Evolutionary conservation across 37 sponge, comb jelly and placozoan species (phyloP).

Genomic region (Dysidea cf. avara): DNA sequence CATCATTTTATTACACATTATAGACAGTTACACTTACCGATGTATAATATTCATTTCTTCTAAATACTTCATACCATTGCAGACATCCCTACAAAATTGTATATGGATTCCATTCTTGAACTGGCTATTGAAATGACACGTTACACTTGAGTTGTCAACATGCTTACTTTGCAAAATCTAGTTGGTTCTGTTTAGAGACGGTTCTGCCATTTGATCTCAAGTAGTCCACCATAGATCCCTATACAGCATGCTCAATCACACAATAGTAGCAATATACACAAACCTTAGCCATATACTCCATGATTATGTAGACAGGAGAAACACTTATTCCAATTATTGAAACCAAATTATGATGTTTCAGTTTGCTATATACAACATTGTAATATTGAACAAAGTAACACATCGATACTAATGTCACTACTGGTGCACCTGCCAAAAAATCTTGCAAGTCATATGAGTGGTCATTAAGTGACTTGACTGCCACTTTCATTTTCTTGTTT

Average conservation of each 20-base stretch:
- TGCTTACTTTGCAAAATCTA: constrained; percentile 61
- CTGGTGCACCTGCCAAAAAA: constrained; percentile 90
- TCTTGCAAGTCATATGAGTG: constrained; percentile 48
- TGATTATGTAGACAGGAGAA: constrained; percentile 78
- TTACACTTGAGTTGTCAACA: too few species aligned
- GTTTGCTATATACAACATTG: constrained; percentile 31
- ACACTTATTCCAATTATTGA: constrained; percentile 83
- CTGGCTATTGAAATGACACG: too few species aligned
- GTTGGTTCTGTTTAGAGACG: constrained; percentile 71
- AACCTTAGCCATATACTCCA: constrained; percentile 97
- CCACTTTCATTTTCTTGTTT: constrained; percentile 80
- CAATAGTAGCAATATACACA: not conserved
- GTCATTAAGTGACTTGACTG: constrained; percentile 92
- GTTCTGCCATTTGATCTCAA: constrained; percentile 88
- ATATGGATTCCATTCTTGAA: too few species aligned
- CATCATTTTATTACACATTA: too few species aligned
- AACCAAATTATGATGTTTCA: constrained; percentile 89
- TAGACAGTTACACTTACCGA: constrained; percentile 48
- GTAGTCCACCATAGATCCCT: constrained; percentile 92
- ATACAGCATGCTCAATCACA: not conserved
- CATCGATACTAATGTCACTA: constrained; percentile 90
- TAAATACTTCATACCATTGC: constrained; percentile 87
- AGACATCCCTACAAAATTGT: constrained; percentile 48
- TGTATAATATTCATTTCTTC: constrained; percentile 82
- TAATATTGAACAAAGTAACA: not conserved